Evolutionary conservation across 2,113 vertebrate genomes (phyloP).

Genomic region (Xenopus laevis): DNA sequence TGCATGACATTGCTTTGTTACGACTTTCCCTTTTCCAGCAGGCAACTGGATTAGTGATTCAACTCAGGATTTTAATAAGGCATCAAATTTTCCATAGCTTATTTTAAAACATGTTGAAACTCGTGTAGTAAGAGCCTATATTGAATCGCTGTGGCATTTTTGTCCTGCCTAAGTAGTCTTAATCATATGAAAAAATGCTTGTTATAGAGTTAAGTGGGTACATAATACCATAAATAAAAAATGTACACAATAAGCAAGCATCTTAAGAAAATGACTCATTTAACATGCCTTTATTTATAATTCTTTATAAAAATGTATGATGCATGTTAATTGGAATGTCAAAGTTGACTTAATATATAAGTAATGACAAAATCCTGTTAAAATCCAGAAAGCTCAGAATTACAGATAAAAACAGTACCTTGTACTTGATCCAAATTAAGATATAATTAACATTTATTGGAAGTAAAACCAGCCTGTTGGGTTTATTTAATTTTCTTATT

Average conservation of each 20-base stretch:
- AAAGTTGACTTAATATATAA: no score
- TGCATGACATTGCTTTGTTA: slow-evolving; percentile 42
- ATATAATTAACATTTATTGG: no score
- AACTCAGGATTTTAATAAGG: slow-evolving; percentile 56
- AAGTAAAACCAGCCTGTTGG: no score
- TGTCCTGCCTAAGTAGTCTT: not conserved
- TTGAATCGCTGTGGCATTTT: not conserved
- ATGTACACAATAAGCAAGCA: not conserved
- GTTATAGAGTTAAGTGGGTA: not conserved
- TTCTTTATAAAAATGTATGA: no score
- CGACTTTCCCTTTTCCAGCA: slow-evolving; percentile 58
- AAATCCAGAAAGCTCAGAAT: no score
- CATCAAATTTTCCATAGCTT: slow-evolving; percentile 39
- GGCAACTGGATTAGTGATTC: slow-evolving; percentile 67
- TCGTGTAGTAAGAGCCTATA: slow-evolving; percentile 44
- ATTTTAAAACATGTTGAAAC: slow-evolving; percentile 62
- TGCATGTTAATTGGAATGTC: no score
- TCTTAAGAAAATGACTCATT: not conserved
- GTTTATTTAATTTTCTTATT: no score
- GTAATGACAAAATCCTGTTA: no score
- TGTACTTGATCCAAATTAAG: no score
- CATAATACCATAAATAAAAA: not conserved
- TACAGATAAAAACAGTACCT: no score
- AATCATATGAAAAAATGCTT: not conserved
- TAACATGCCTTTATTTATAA: no score